Evolutionary conservation across 2,888 invertebrate species (phyloP).

Genomic region (Euclidia mi): DNA sequence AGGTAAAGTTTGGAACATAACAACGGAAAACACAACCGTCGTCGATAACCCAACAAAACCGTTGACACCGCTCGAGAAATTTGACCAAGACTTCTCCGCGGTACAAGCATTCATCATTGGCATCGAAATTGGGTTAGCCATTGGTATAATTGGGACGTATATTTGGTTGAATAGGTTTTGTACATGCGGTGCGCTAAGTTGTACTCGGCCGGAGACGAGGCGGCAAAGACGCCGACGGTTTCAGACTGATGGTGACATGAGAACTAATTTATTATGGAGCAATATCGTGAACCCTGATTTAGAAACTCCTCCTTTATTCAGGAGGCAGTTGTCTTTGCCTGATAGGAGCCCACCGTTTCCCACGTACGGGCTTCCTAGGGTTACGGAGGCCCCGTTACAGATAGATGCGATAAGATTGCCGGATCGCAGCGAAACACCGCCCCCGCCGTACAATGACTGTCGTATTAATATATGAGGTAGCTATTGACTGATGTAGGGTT

Average conservation of each 20-base stretch:
- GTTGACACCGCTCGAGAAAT: constrained; percentile 76
- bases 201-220: constrained; percentile 63
- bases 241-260: constrained; percentile 74
- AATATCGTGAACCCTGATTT: constrained; percentile 74
- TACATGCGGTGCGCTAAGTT: constrained; percentile 68
- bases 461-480: constrained; percentile 66
- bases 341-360: constrained; percentile 68
- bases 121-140: constrained; percentile 79
- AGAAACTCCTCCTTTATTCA: constrained; percentile 80
- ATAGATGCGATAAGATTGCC: constrained; percentile 75
- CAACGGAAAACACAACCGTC: constrained; percentile 60
- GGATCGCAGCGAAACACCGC: constrained; percentile 81
- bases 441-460: constrained; percentile 84
- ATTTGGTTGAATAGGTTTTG: constrained; percentile 81
- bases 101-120: constrained; percentile 83
- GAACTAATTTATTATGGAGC: constrained; percentile 80
- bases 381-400: constrained; percentile 65
- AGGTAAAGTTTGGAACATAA: constrained; percentile 80
- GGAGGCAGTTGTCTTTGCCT: constrained; percentile 75
- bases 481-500: not conserved
- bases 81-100: constrained; percentile 82
- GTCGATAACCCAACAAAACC: constrained; percentile 53
- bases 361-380: constrained; percentile 68
- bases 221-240: constrained; percentile 65
- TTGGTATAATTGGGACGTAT: constrained; percentile 83